Evolutionary conservation across 1,140 invertebrate species (phyloP), one percentile per base, ranked within the genome.

Genomic region (Drosophila bocki): DNA sequence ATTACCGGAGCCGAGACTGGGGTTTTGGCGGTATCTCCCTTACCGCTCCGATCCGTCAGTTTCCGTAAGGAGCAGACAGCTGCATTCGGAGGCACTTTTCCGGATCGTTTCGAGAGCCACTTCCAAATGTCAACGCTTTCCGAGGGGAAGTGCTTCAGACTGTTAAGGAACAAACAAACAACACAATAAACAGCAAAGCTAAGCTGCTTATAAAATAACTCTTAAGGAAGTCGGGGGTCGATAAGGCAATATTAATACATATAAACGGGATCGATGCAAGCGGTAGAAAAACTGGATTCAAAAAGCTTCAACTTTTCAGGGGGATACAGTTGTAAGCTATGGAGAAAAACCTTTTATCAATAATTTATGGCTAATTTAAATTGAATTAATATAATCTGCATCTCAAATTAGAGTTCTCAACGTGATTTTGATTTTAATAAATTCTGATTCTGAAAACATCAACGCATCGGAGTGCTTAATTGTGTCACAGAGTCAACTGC

Each of bases 91-190:
- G 42, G 45, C 54, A 59, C 47, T 59, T 72, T 44, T 50, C 29
- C 53, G 32, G 39, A 67, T 68, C 11, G 4, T 12, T 39, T 70
- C 15, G 19, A 29, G 53, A 59, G 39, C 44, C 51, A 50, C 67
- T 71, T 71, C 17, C 17, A 60, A 39, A 47, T 74, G 68, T 72
- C 69, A 71, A 35, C 62, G 17, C 29, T 15, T 11, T 15, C 15
- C 13, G 15, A 22, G 13, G 19, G 32, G 32, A 61, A 56, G 48
- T 61, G 59, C 45, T 22, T 51, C 13, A 42, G 41, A 35, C 45
- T 11, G 42, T 9, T 50, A 13, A 39, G 15, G 26, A 67, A 67
- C 22, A 44, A n/a, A 32, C 9, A 68, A 67, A 17, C 32, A 13
- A 6, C 12, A 26, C 17, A 22, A 29, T 22, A 33, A 33, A 33